Percentiles rank a stretch among this genome's conserved stretches.
These are phyloP conservation scores for Pachycephus smyrnensis DNA, from an alignment of 2,888 invertebrate genomes.

Conservation along the genomic window DNA sequence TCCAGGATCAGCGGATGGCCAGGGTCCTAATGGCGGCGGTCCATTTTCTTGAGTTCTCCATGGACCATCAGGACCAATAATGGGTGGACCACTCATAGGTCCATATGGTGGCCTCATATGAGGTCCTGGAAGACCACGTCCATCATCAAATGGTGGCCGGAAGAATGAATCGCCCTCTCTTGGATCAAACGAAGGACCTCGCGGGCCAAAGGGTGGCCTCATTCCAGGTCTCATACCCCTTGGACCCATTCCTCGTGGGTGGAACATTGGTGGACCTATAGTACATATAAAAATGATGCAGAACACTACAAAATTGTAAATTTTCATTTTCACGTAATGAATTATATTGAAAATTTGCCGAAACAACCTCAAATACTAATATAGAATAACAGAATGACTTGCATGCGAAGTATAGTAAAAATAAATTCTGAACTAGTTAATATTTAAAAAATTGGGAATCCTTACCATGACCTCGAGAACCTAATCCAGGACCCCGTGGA, in stretches of 20 bases:
- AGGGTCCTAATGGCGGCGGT: slow-evolving; percentile 40
- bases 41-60: slow-evolving; percentile 53
- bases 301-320: neutral
- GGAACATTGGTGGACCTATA: slow-evolving; percentile 63
- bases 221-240: slow-evolving; percentile 61
- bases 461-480: slow-evolving; percentile 61
- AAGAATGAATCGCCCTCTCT: slow-evolving; percentile 56
- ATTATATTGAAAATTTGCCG: neutral
- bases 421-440: neutral
- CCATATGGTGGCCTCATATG: slow-evolving; percentile 47
- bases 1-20: slow-evolving; percentile 36
- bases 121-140: slow-evolving; percentile 42
- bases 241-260: slow-evolving; percentile 63
- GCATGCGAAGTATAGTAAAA: neutral
- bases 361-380: neutral
- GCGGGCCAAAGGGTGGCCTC: slow-evolving; percentile 59
- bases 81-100: slow-evolving; percentile 36
- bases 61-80: slow-evolving; percentile 43
- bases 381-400: neutral
- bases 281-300: slow-evolving; percentile 7
- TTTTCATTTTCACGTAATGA: neutral
- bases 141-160: slow-evolving; percentile 57
- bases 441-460: neutral
- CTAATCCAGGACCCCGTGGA: slow-evolving; percentile 57
- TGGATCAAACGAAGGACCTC: slow-evolving; percentile 56